Base-by-base conservation (phyloP, 1,140 invertebrate genomes). In the Mamestra configurata region DNA sequence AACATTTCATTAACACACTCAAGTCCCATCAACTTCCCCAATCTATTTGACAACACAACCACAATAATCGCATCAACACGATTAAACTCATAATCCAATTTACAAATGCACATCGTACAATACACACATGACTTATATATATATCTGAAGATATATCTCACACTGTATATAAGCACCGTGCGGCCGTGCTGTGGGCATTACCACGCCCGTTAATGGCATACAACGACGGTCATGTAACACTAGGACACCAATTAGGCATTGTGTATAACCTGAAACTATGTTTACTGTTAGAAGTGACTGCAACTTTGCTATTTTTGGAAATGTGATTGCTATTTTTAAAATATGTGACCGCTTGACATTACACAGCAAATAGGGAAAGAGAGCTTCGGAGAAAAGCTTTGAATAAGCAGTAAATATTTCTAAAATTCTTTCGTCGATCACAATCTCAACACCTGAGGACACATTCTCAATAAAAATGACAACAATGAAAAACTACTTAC, bases 121-220 rank as follows among this genome's bases (percentile, higher is more conserved):
- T 24, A 68, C 13, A 40, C 64, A 70, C 66, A 75, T 59, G 68
- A 57, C 71, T 57, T 75, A 75, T 31, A 31, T 5, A 66, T 40
- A 66, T 66, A 66, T 40, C 55, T 59, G 3, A 31, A 27, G 51
- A 59, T 8, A 27, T 59, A 27, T 59, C 24, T 49, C 15, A 31
- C 15, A 6, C 1, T 8, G 5, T 51, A 51, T 27, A 43, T 71
- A 57, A 73, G 11, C 51, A 40, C 53, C 40, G 53, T 61, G 59
- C 46, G 76, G 79, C 51, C 68, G 59, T 40, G 51, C 82, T 76
- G 35, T 46, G 61, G 68, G 83, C 66, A 84, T 78, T 84, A 72
- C 81, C 81, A 82, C 37, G 77, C 43, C 64, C 79, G 79, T 77
- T 83, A 85, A 84, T 82, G 77, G 79, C 59, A 84, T 82, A 76